Evolutionary conservation across 2,888 invertebrate species (phyloP).

Genomic region (Epsilonema sp.): DNA sequence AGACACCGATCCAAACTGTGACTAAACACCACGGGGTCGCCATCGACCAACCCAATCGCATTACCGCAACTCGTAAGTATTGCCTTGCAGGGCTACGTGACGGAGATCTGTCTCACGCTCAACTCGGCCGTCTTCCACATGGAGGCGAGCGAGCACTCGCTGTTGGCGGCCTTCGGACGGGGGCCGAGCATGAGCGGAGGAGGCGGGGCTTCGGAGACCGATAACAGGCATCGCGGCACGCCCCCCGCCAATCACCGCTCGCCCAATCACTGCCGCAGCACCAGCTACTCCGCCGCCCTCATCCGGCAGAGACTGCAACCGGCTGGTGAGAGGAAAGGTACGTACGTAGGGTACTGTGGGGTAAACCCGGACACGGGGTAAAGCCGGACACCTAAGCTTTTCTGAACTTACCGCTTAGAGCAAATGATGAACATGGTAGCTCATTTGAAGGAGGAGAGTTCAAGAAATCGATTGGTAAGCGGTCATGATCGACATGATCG

Average conservation of each 20-base stretch:
- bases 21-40: too few relatives aligned
- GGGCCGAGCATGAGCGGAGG: not conserved
- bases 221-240: too few relatives aligned
- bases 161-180: not conserved
- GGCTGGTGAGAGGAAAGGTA: not conserved
- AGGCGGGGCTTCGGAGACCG: not conserved
- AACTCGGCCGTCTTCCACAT: constrained; percentile 55
- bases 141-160: constrained; percentile 8
- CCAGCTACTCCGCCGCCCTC: constrained; percentile 23
- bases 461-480: not conserved
- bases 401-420: too few relatives aligned
- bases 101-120: constrained; percentile 76
- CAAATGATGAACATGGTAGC: too few relatives aligned
- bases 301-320: not conserved
- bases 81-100: constrained; percentile 79
- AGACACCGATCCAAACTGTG: too few relatives aligned
- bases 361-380: too few relatives aligned
- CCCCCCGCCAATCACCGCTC: not conserved
- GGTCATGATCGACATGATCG: too few relatives aligned
- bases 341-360: not conserved
- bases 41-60: too few relatives aligned
- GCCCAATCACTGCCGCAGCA: constrained; percentile 1
- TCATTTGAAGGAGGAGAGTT: too few relatives aligned
- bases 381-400: too few relatives aligned
- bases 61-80: too few relatives aligned